phyloP scores from a whole-genome alignment of 2,888 invertebrate species.

The Leptopterna dolabrata region DNA sequence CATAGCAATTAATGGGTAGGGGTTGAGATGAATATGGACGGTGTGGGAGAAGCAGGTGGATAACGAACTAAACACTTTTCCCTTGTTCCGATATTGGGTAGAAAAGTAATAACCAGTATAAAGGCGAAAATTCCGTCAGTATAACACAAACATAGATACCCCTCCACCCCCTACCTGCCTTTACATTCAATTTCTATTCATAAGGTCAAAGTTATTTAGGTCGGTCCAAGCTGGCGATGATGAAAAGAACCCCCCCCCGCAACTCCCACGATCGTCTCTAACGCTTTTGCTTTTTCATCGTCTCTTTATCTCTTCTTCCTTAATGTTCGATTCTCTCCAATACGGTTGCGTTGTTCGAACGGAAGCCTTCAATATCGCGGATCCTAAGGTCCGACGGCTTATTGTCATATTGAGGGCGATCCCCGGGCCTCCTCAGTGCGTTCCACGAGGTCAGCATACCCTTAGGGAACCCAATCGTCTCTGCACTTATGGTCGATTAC shows the following conservation, averaged over 20 bases:
- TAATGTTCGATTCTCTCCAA: conserved; percentile 47
- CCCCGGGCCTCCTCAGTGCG: too few species aligned
- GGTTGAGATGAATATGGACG: neutral
- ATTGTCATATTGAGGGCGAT: neutral
- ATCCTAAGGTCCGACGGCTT: neutral
- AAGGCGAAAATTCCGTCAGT: conserved; percentile 34
- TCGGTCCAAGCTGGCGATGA: conserved; percentile 38
- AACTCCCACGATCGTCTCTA: neutral
- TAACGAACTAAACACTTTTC: conserved; percentile 29
- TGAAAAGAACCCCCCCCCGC: conserved; percentile 34
- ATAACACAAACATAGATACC: conserved; percentile 47
- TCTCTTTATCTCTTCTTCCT: conserved; percentile 13
- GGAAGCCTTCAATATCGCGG: conserved; percentile 8
- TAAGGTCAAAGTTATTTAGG: conserved; percentile 54
- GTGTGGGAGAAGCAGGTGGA: neutral
- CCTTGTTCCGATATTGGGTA: conserved; percentile 33
- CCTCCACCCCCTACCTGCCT: conserved; percentile 7
- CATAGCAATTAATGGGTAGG: neutral
- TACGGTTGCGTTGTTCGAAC: conserved; percentile 9
- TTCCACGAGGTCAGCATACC: neutral
- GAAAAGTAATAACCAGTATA: conserved; percentile 38
- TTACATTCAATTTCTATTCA: conserved; percentile 53
- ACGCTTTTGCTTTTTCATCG: neutral
- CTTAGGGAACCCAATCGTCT: neutral
- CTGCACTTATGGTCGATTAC: too few species aligned